Percentiles rank a stretch among this genome's conserved stretches.
Evolutionary conservation across 2,113 vertebrate species (phyloP).

Genomic region (Jaculus jaculus): DNA sequence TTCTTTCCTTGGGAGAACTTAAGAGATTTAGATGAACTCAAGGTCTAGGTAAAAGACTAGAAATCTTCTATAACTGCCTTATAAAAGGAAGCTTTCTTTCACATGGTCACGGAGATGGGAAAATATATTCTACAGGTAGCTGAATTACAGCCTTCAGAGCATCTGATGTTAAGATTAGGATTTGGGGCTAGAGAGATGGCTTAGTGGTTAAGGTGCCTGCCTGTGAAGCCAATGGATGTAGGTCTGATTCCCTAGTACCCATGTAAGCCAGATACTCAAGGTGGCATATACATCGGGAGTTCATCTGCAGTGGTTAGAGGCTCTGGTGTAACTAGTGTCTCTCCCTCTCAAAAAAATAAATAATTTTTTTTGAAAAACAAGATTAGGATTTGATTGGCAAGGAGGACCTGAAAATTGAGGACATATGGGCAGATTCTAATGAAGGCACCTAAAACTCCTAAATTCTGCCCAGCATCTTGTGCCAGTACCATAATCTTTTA

Average conservation of each 20-base stretch:
- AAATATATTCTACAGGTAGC: not conserved
- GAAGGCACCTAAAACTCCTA: not conserved
- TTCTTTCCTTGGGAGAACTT: not conserved
- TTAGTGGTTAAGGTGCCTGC: too few species aligned
- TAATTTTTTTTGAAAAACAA: too few species aligned
- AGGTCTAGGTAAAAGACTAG: not conserved
- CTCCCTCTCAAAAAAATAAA: too few species aligned
- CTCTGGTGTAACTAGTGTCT: too few species aligned
- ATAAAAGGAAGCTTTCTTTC: not conserved
- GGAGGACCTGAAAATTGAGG: not conserved
- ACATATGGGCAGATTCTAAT: not conserved
- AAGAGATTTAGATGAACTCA: constrained; percentile 29
- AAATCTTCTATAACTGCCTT: not conserved
- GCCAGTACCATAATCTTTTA: not conserved
- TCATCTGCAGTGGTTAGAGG: too few species aligned
- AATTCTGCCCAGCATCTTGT: not conserved
- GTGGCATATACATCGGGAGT: too few species aligned
- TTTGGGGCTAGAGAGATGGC: too few species aligned
- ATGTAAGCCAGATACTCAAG: too few species aligned
- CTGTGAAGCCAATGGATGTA: too few species aligned
- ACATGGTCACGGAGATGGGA: not conserved
- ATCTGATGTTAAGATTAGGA: constrained; percentile 9
- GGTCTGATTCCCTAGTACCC: too few species aligned
- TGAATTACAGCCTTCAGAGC: constrained; percentile 3
- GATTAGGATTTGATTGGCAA: not conserved